A percentile compares a stretch with the other conserved stretches of the same genome.
Evolutionary conservation across 1,140 invertebrate genomes (phyloP).

Genomic region (Chionoecetes opilio): DNA sequence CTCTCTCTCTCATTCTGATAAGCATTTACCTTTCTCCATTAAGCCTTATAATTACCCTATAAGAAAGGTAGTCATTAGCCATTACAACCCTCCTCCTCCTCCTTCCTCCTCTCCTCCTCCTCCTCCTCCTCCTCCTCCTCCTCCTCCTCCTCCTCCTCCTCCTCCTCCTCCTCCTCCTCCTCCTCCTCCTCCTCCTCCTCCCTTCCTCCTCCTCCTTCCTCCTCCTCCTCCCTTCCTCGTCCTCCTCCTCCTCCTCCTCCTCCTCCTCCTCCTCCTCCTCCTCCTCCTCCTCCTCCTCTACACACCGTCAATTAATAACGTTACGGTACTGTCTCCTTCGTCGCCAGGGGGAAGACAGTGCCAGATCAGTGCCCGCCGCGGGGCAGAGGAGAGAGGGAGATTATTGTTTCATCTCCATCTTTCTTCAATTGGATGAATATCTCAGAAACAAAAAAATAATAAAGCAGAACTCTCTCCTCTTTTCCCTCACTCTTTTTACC

Average conservation of each 20-base stretch:
- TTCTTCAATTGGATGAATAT: no score
- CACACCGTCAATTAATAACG: neutral
- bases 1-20: neutral
- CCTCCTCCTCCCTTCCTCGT: neutral
- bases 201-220: neutral
- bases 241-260: neutral
- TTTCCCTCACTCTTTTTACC: no score
- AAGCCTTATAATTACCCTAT: no score
- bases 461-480: no score
- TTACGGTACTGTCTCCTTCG: neutral
- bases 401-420: no score
- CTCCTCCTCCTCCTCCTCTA: conserved; percentile 12
- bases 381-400: neutral
- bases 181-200: neutral
- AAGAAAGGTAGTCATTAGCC: no score
- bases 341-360: neutral
- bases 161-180: neutral
- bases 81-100: neutral
- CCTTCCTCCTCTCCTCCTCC: neutral
- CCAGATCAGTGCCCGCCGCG: neutral
- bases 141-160: neutral
- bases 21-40: no score
- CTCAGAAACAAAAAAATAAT: no score
- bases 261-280: neutral
- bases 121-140: neutral